These are phyloP conservation scores for Eclectus roratus DNA, from an alignment of 2,113 vertebrate species.

Conservation along the genomic window DNA sequence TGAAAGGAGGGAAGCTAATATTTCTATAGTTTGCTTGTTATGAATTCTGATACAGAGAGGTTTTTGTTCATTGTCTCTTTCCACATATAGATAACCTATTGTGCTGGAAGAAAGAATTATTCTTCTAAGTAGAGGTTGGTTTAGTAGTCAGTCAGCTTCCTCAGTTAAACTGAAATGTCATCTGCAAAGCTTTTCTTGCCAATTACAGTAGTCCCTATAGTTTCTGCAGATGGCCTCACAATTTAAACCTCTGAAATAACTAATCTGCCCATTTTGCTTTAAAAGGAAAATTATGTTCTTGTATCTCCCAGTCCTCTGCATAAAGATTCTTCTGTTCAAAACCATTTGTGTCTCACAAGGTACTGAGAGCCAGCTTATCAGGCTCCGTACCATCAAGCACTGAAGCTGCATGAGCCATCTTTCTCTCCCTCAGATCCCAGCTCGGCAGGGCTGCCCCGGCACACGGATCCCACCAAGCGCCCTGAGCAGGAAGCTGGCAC, in stretches of 20 bases:
- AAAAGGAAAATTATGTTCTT: constrained; percentile 66
- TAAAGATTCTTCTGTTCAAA: constrained; percentile 70
- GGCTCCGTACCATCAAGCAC: not conserved
- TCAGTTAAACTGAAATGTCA: constrained; percentile 83
- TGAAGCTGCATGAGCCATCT: constrained; percentile 56
- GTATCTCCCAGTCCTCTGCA: constrained; percentile 60
- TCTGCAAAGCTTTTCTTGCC: constrained; percentile 79
- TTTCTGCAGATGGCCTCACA: constrained; percentile 80
- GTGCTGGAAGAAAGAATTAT: constrained; percentile 70
- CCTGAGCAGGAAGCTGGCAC: constrained; percentile 83
- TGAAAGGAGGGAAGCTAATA: constrained; percentile 63
- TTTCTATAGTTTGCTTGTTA: constrained; percentile 64
- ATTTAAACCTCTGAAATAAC: constrained; percentile 74
- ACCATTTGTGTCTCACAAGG: constrained; percentile 53
- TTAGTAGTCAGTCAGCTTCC: constrained; percentile 75
- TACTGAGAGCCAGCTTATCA: constrained; percentile 11
- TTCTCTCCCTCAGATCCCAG: constrained; percentile 83
- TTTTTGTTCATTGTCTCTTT: constrained; percentile 67
- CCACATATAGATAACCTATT: constrained; percentile 71
- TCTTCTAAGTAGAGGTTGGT: constrained; percentile 75
- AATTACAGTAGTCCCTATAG: constrained; percentile 75
- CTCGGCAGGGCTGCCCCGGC: constrained; percentile 82
- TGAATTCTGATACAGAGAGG: constrained; percentile 60
- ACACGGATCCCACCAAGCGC: constrained; percentile 83
- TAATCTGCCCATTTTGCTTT: constrained; percentile 66